phyloP scores from a whole-genome alignment of 2,888 invertebrate species.

The Tuberolachnus salignus region DNA sequence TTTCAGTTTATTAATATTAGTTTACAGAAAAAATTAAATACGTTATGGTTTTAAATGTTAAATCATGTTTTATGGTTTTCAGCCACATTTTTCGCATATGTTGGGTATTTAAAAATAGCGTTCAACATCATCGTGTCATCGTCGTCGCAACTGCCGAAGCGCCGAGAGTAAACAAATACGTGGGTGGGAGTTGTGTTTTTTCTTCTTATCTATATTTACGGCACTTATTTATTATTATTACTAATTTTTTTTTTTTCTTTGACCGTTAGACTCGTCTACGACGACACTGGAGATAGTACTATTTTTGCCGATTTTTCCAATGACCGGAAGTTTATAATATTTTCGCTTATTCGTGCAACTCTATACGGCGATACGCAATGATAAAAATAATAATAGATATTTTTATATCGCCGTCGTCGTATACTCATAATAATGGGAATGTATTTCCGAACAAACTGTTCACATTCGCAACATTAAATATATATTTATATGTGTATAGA shows the following conservation, averaged over 20 bases:
- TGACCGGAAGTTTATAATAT: background rate
- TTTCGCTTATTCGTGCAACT: too few relatives aligned
- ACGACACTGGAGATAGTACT: too few relatives aligned
- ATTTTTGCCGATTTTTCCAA: background rate
- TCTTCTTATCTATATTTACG: background rate
- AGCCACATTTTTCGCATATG: background rate
- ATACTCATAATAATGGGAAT: constrained; percentile 18
- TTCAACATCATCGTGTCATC: background rate
- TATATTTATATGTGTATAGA: background rate
- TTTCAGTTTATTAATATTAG: background rate
- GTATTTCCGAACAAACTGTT: constrained; percentile 3
- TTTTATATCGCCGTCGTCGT: background rate
- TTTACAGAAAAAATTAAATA: background rate
- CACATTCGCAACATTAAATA: too few relatives aligned
- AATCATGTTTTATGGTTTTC: background rate
- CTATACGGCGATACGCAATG: background rate
- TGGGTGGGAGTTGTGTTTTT: background rate
- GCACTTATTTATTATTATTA: background rate
- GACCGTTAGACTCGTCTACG: too few relatives aligned
- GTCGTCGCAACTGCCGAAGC: background rate
- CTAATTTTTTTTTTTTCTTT: too few relatives aligned
- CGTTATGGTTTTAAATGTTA: background rate
- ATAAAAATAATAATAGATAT: constrained; percentile 9
- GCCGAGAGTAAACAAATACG: background rate
- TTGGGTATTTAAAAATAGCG: constrained; percentile 35